Evolutionary conservation across 2,797 vertebrate species (phyloP).

Genomic region (Microtus agrestis): DNA sequence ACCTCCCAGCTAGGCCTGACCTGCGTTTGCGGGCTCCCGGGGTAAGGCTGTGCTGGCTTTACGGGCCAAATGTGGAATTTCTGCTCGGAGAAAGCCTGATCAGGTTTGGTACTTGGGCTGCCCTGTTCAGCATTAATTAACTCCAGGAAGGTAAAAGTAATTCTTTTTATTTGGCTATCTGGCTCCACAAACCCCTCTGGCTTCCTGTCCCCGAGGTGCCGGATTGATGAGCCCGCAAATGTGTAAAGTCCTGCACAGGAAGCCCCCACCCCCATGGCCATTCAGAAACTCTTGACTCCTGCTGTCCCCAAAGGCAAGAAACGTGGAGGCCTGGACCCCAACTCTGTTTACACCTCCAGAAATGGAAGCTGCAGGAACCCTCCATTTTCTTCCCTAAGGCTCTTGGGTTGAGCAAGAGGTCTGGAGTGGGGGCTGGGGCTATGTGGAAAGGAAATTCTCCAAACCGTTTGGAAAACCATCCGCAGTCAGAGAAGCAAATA

Average conservation of each 20-base stretch:
- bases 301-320: background rate
- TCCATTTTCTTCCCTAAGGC: constrained; percentile 49
- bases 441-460: constrained; percentile 53
- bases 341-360: constrained; percentile 50
- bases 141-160: constrained; percentile 81
- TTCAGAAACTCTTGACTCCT: constrained; percentile 62
- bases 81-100: constrained; percentile 70
- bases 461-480: constrained; percentile 55
- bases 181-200: constrained; percentile 74
- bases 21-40: constrained; percentile 72
- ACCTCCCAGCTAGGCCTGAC: constrained; percentile 83
- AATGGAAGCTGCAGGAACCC: constrained; percentile 35
- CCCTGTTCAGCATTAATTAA: constrained; percentile 81
- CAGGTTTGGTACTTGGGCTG: constrained; percentile 70
- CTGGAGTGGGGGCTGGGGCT: background rate
- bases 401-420: background rate
- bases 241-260: constrained; percentile 81
- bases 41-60: constrained; percentile 82
- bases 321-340: constrained; percentile 10
- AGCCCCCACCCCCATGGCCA: constrained; percentile 47
- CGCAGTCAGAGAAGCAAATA: background rate
- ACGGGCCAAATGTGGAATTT: constrained; percentile 76
- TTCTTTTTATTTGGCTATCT: constrained; percentile 83
- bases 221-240: constrained; percentile 82
- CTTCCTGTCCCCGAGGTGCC: constrained; percentile 82